phyloP scores from a whole-genome alignment of 2,797 vertebrate genomes.

The Channa striata region DNA sequence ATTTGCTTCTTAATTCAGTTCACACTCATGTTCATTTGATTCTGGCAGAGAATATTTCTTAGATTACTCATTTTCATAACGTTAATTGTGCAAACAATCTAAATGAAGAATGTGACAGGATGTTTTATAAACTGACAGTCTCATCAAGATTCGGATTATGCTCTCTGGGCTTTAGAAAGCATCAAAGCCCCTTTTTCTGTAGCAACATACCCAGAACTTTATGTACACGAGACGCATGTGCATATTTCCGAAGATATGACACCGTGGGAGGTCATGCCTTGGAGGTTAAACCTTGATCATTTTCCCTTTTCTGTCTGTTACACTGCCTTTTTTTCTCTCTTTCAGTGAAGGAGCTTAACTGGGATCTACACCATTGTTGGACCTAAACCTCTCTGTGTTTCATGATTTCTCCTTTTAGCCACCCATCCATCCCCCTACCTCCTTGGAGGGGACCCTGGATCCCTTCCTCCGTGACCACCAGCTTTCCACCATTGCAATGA shows the following conservation, averaged over 20 bases:
- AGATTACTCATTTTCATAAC: constrained; percentile 53
- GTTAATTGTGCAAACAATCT: constrained; percentile 33
- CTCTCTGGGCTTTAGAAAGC: constrained; percentile 18
- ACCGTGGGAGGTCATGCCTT: constrained; percentile 17
- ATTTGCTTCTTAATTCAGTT: constrained; percentile 48
- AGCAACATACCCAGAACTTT: constrained; percentile 5
- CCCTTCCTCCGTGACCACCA: constrained; percentile 99
- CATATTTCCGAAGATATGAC: constrained; percentile 28
- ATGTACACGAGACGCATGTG: constrained; percentile 16
- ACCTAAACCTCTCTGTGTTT: not conserved
- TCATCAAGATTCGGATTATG: constrained; percentile 18
- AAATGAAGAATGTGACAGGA: constrained; percentile 30
- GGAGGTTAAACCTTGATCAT: constrained; percentile 5
- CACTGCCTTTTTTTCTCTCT: constrained; percentile 1
- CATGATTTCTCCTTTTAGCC: constrained; percentile 2
- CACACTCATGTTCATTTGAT: constrained; percentile 41
- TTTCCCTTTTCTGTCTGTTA: constrained; percentile 3
- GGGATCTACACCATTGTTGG: not conserved
- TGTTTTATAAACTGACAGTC: constrained; percentile 22
- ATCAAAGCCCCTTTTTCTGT: constrained; percentile 2
- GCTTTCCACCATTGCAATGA: constrained; percentile 98
- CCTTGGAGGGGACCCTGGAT: constrained; percentile 97
- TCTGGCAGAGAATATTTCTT: constrained; percentile 37
- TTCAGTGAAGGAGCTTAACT: not conserved
- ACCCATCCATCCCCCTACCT: constrained; percentile 84